Conservation (phyloP, 2,113 vertebrate genomes). For the Mola mola region DNA sequence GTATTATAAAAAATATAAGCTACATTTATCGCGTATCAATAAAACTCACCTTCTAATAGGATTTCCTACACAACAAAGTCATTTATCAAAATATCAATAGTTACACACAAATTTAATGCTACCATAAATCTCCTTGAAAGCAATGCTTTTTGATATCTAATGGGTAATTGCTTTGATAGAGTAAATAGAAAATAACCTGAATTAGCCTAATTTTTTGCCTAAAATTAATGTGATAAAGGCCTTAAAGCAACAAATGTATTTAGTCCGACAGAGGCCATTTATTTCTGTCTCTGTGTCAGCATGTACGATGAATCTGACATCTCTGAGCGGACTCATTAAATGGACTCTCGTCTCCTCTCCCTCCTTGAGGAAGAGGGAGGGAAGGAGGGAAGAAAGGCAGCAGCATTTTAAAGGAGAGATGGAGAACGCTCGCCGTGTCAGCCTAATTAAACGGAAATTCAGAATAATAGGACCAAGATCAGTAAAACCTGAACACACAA, state of each 20-base stretch:
- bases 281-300: conserved; percentile 52
- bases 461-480: conserved; percentile 63
- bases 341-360: conserved; percentile 65
- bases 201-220: too few relatives aligned
- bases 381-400: conserved; percentile 21
- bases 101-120: background rate
- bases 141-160: background rate
- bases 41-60: too few relatives aligned
- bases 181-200: background rate
- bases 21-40: too few relatives aligned
- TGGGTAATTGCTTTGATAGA: conserved; percentile 21
- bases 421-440: conserved; percentile 41
- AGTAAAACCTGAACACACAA: conserved; percentile 64
- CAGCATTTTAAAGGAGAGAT: conserved; percentile 47
- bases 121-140: background rate
- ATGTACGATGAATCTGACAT: conserved; percentile 55
- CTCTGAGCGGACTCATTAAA: conserved; percentile 68
- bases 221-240: conserved; percentile 25
- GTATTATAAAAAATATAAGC: too few relatives aligned
- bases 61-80: too few relatives aligned
- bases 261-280: conserved; percentile 51
- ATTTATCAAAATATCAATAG: background rate
- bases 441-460: conserved; percentile 69
- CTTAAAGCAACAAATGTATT: conserved; percentile 36
- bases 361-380: conserved; percentile 22